phyloP scores from a whole-genome alignment of 2,797 vertebrate species.

The Lutra lutra region DNA sequence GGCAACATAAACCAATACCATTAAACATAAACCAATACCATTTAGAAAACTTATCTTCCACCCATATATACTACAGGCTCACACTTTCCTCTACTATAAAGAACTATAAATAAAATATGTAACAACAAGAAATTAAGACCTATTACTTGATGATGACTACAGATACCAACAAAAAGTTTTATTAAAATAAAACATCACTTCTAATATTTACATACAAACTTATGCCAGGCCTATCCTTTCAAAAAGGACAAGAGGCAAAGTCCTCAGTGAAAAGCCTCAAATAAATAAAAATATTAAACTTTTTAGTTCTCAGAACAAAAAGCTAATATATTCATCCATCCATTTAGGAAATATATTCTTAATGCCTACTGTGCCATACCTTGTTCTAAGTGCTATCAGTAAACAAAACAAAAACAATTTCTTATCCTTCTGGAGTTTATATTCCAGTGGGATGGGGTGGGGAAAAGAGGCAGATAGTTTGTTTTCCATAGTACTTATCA shows the following conservation, averaged over 20 bases:
- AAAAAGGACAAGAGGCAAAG: neutral
- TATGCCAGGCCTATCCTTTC: neutral
- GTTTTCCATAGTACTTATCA: neutral
- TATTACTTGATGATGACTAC: constrained; percentile 12
- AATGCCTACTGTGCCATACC: neutral
- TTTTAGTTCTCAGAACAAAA: constrained; percentile 47
- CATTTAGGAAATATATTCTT: constrained; percentile 15
- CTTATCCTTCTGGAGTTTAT: neutral
- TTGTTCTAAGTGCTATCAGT: neutral
- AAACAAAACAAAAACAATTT: neutral
- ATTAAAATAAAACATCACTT: constrained; percentile 41
- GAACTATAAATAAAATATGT: constrained; percentile 6
- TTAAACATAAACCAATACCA: constrained; percentile 35
- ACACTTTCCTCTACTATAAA: neutral
- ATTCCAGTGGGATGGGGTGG: accelerated
- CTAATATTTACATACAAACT: constrained; percentile 56
- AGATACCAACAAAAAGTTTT: neutral
- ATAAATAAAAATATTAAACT: constrained; percentile 43
- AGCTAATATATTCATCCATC: neutral
- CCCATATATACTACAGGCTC: neutral
- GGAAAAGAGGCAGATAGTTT: neutral
- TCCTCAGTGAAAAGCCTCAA: constrained; percentile 38
- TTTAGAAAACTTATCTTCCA: constrained; percentile 48
- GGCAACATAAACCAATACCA: constrained; percentile 34
- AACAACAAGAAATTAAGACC: constrained; percentile 17